A percentile compares a stretch with the other conserved stretches of the same genome.
Conservation (phyloP, 2,113 vertebrate species). For the Cercopithecus mona region DNA sequence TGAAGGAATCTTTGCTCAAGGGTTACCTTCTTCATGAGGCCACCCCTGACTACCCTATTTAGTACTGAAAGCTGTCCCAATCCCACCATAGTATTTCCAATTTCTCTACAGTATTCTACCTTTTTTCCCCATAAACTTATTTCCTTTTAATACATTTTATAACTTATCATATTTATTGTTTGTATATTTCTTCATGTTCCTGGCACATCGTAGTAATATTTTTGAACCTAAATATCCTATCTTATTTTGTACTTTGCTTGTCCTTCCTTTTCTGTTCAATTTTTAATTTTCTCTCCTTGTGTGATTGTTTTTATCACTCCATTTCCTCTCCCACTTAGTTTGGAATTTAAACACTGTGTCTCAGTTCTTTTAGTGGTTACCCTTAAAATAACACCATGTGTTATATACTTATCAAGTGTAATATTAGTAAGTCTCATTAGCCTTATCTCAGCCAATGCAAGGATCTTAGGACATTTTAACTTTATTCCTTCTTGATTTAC, state of each 20-base stretch:
- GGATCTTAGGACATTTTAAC: slow-evolving; percentile 25
- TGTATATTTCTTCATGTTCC: not conserved
- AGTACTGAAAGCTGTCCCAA: not conserved
- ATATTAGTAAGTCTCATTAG: not conserved
- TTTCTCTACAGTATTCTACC: not conserved
- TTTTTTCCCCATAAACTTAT: not conserved
- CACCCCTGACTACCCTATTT: not conserved
- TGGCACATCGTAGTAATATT: not conserved
- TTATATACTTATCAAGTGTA: not conserved
- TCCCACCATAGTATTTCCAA: not conserved
- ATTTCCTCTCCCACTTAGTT: not conserved
- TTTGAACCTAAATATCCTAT: slow-evolving; percentile 29
- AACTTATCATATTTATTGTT: slow-evolving; percentile 27
- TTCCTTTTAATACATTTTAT: not conserved
- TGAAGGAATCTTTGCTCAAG: not conserved
- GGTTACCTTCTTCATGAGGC: not conserved
- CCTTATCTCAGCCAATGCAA: not conserved
- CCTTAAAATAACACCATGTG: slow-evolving; percentile 32
- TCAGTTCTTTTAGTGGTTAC: not conserved
- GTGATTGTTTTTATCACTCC: not conserved
- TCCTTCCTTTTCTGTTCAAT: slow-evolving; percentile 6
- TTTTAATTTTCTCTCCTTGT: not conserved
- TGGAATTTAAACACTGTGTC: slow-evolving; percentile 15
- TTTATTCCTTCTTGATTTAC: slow-evolving; percentile 38
- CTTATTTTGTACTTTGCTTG: slow-evolving; percentile 26